These are phyloP conservation scores for Notolepis coatsorum DNA, from an alignment of 2,797 vertebrate genomes.

Conservation along the genomic window DNA sequence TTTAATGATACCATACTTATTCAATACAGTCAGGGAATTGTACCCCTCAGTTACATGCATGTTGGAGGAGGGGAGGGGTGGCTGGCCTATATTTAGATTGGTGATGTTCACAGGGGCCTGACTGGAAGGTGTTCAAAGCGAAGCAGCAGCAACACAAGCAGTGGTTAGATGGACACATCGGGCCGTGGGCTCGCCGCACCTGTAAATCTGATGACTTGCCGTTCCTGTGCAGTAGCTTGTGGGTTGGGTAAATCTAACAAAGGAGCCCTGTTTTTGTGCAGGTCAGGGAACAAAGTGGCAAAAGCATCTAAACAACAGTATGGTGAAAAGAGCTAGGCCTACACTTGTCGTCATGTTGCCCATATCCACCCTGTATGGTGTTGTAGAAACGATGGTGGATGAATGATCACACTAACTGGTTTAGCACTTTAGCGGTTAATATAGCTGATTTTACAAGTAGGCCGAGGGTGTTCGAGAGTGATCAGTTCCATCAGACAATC, in stretches of 20 bases:
- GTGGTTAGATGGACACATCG: conserved; percentile 59
- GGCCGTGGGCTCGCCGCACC: conserved; percentile 57
- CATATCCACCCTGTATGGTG: neutral
- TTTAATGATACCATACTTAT: too few species aligned
- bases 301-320: neutral
- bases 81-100: conserved; percentile 75
- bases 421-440: too few species aligned
- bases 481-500: conserved; percentile 45
- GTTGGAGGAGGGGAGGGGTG: conserved; percentile 31
- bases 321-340: neutral
- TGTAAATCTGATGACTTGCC: conserved; percentile 82
- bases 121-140: conserved; percentile 74
- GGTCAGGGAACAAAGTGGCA: neutral
- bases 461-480: conserved; percentile 44
- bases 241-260: conserved; percentile 40
- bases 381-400: neutral
- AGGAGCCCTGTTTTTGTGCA: conserved; percentile 9
- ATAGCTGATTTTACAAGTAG: too few species aligned
- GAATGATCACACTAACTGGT: neutral
- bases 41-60: too few species aligned
- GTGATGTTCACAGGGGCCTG: conserved; percentile 54
- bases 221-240: conserved; percentile 63
- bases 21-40: too few species aligned
- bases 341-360: neutral
- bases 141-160: conserved; percentile 42